phyloP scores from a whole-genome alignment of 2,797 vertebrate genomes.

The Eremophila alpestris region DNA sequence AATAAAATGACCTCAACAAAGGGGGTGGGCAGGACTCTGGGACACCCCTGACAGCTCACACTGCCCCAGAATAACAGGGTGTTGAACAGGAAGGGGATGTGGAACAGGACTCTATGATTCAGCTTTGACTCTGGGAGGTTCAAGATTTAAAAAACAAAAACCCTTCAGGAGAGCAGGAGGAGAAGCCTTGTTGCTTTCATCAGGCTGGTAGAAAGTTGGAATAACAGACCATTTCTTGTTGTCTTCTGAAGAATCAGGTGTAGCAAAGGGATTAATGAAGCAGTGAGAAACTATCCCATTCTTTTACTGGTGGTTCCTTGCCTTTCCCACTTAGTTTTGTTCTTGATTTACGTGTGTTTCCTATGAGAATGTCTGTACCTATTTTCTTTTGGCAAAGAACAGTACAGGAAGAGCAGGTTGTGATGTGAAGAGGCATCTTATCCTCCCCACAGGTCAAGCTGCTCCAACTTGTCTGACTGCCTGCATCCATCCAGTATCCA shows the following conservation, averaged over 20 bases:
- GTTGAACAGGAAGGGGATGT: neutral
- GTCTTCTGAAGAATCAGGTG: neutral
- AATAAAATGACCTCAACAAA: neutral
- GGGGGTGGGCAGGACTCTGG: neutral
- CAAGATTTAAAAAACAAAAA: neutral
- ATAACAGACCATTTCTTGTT: neutral
- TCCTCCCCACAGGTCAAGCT: slow-evolving; percentile 53
- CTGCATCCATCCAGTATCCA: slow-evolving; percentile 24
- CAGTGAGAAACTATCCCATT: neutral
- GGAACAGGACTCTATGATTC: neutral
- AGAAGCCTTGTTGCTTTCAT: neutral
- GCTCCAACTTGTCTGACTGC: slow-evolving; percentile 56
- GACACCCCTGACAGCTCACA: neutral
- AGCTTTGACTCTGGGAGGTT: neutral
- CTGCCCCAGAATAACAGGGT: neutral
- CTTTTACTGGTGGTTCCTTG: neutral
- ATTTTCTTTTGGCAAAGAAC: slow-evolving; percentile 13
- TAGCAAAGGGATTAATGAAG: neutral
- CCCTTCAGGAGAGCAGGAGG: neutral
- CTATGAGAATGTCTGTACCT: neutral
- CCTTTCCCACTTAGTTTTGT: neutral
- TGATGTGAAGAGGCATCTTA: slow-evolving; percentile 22
- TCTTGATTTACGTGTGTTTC: slow-evolving; percentile 13
- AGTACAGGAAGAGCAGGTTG: slow-evolving; percentile 40
- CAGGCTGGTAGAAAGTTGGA: neutral